Base-by-base conservation (phyloP, 1,140 invertebrate species). In the Eubasilissa regina region DNA sequence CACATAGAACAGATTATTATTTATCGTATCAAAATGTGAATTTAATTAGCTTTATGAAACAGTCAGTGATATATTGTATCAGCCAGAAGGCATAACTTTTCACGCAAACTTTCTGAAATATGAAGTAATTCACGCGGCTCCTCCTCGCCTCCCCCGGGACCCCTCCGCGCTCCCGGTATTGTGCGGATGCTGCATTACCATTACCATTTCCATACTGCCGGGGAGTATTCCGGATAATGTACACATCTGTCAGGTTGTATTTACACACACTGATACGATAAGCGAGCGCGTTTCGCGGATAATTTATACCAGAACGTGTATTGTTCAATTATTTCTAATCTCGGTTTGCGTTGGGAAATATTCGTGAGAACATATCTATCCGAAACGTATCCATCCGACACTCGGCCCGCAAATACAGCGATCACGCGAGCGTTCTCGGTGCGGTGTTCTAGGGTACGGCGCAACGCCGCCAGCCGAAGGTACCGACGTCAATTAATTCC, bases 31-130 rank as follows among this genome's bases (percentile, higher is more conserved):
- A 35, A 35, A 35, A 35, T 6, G n/a, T n/a, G 25, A 35, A 35
- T 35, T 35, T 35, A 35, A 35, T 35, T 35, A 3, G 25, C 25
- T 35, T 35, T 35, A 25, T 43, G 55, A 58, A 64, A 35, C 60
- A 25, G 60, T 25, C 35, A 64, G 60, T 25, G 60, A 64, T 64
- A 64, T 25, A 35, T 35, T 35, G 25, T 35, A 25, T 64, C 60
- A 64, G 25, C 19, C 19, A 64, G 60, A 21, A 21, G 35, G 19
- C 60, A 64, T 64, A 64, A 64, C 60, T 64, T 64, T 64, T 64
- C 19, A 64, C 13, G 25, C 60, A 43, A 64, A 64, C 60, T 64
- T 64, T 64, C 60, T 25, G 60, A 64, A 64, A 64, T 64, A 64
- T 64, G 60, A 64, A 64, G 60, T 64, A 25, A 64, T 64, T 64